A percentile compares a stretch with the other conserved stretches of the same genome.
Evolutionary conservation across 2,888 invertebrate genomes (phyloP).

Genomic region (Tryphoninae sp.): DNA sequence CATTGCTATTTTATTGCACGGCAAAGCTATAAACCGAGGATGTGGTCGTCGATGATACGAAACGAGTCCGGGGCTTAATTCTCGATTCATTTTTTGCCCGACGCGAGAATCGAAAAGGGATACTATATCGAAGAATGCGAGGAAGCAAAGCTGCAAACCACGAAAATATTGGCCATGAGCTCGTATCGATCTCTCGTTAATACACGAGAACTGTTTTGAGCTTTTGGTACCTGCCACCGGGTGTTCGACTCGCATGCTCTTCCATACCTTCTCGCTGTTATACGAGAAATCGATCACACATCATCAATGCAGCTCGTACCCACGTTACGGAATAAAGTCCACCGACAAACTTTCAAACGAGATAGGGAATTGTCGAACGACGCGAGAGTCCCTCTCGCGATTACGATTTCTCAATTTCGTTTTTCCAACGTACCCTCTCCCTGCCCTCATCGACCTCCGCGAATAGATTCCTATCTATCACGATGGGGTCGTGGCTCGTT

Average conservation of each 20-base stretch:
- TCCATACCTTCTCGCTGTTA: constrained; percentile 7
- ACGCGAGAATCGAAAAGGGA: background rate
- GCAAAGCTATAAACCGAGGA: too few relatives aligned
- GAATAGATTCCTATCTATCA: constrained; percentile 21
- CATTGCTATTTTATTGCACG: too few relatives aligned
- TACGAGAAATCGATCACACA: constrained; percentile 57
- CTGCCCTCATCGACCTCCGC: background rate
- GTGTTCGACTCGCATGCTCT: constrained; percentile 37
- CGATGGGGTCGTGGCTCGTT: background rate
- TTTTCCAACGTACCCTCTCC: background rate
- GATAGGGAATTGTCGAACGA: constrained; percentile 10
- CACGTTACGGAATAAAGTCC: constrained; percentile 5
- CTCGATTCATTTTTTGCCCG: background rate
- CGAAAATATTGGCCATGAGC: constrained; percentile 72
- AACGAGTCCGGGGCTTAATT: background rate
- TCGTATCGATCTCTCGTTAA: constrained; percentile 77
- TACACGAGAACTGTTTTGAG: constrained; percentile 51
- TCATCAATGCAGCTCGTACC: constrained; percentile 69
- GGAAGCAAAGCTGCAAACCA: constrained; percentile 48
- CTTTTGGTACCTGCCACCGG: constrained; percentile 61
- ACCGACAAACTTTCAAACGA: constrained; percentile 13
- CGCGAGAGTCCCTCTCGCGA: constrained; percentile 17
- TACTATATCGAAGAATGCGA: background rate
- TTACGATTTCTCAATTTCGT: constrained; percentile 30
- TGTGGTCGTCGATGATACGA: too few relatives aligned